These are phyloP conservation scores for Perdita meconis DNA, from an alignment of 2,888 invertebrate species.

Conservation along the genomic window DNA sequence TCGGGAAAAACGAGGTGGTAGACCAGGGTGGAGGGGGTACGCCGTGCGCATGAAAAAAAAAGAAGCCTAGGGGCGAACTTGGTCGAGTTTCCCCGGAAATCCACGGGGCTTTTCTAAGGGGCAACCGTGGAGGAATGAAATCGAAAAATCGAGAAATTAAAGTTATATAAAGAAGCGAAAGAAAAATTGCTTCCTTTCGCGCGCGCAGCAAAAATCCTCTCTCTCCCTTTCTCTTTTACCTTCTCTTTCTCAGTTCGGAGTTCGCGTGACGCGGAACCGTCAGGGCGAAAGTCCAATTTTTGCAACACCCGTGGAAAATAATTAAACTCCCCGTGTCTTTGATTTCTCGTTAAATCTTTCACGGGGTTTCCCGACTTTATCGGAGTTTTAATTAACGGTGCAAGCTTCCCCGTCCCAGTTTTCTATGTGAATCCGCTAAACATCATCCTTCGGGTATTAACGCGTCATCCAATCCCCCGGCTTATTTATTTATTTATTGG, in stretches of 20 bases:
- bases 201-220: constrained; percentile 20
- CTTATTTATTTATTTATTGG: no score
- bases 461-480: no score
- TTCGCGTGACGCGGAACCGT: constrained; percentile 10
- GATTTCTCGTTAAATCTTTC: constrained; percentile 26
- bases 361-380: constrained; percentile 18
- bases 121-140: constrained; percentile 15
- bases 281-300: constrained; percentile 25
- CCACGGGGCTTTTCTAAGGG: constrained; percentile 5
- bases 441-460: background rate
- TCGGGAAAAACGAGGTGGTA: constrained; percentile 2
- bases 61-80: no score
- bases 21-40: no score
- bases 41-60: no score
- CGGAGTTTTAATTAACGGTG: constrained; percentile 48
- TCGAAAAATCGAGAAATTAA: constrained; percentile 52
- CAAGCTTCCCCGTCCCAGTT: background rate
- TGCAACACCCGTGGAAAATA: constrained; percentile 38
- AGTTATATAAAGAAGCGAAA: constrained; percentile 42
- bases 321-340: constrained; percentile 46
- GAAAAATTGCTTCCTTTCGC: constrained; percentile 48
- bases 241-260: constrained; percentile 16
- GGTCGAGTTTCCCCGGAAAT: constrained; percentile 16
- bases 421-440: background rate
- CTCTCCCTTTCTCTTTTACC: no score